phyloP scores from a whole-genome alignment of 2,888 invertebrate genomes.

The Camptogramma bilineatum region DNA sequence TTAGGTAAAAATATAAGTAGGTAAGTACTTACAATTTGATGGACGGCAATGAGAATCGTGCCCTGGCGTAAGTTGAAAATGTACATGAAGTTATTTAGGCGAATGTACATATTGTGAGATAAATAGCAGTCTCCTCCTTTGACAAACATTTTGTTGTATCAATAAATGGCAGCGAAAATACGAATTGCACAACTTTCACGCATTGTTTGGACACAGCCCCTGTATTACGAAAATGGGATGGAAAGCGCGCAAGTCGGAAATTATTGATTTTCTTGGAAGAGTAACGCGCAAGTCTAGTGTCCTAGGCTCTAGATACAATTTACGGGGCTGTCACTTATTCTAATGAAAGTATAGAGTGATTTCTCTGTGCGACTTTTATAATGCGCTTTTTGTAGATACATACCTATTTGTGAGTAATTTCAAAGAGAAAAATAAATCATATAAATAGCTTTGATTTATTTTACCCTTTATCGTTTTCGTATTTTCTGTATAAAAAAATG shows the following conservation, averaged over 20 bases:
- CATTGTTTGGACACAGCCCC: slow-evolving; percentile 65
- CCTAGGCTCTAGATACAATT: too few species aligned
- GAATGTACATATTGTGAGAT: slow-evolving; percentile 76
- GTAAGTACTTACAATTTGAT: slow-evolving; percentile 80
- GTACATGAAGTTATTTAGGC: slow-evolving; percentile 79
- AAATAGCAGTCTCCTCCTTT: slow-evolving; percentile 75
- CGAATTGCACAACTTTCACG: slow-evolving; percentile 52
- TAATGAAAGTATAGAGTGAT: too few species aligned
- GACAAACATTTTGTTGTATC: slow-evolving; percentile 65
- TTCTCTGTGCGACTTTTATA: too few species aligned
- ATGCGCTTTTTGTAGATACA: too few species aligned
- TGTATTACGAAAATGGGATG: slow-evolving; percentile 43
- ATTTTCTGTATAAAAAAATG: background rate
- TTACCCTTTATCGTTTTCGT: too few species aligned
- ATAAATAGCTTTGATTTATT: too few species aligned
- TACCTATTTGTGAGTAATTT: too few species aligned
- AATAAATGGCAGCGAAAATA: slow-evolving; percentile 55
- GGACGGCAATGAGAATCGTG: slow-evolving; percentile 82
- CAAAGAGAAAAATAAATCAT: too few species aligned
- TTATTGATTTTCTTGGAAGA: background rate
- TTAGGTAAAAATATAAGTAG: background rate
- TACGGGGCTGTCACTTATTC: too few species aligned
- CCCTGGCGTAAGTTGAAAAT: slow-evolving; percentile 83
- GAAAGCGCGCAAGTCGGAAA: slow-evolving; percentile 63
- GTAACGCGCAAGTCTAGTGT: too few species aligned